Base-by-base conservation (phyloP, 2,113 vertebrate species). In the Progne subis region DNA sequence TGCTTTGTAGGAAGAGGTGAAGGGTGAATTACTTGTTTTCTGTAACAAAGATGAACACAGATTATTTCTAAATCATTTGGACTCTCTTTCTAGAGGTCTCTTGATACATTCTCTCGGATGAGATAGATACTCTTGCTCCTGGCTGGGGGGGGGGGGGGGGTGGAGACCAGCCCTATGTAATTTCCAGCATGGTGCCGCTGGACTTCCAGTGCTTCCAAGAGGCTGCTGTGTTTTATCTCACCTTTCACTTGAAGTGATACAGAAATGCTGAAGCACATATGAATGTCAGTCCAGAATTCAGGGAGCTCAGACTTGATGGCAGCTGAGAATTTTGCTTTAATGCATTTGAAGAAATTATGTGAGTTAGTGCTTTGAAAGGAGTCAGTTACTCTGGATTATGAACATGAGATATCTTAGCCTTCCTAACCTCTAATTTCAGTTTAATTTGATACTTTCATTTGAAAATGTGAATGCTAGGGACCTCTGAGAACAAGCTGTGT, bases 141-240 rank as follows among this genome's bases (percentile, higher is more conserved):
- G 52, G 65, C 56, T 71, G n/a, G n/a, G n/a, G n/a, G n/a, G n/a
- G n/a, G n/a, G n/a, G n/a, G n/a, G n/a, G n/a, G n/a, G n/a, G n/a
- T n/a, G n/a, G n/a, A 56, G n/a, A 63, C 8, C 14, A 31, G 11
- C n/a, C 24, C 31, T 50, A 0, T 2, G 0, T 53, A 59, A 19
- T 83, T 88, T 71, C 57, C 77, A 75, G 29, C 60, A 8, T 18
- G 70, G 37, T 49, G 26, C 39, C 69, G 11, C 37, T 74, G 46
- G 8, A 12, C 14, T 13, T 60, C 6, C 20, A 25, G 87, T 15
- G 21, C 61, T 76, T 84, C 77, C 78, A 46, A 3, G 11, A 61
- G 41, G 24, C 69, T 60, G 32, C 52, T 68, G 32, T 50, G 43
- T 50, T 76, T 92, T 79, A 49, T 56, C 83, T 56, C 49, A 7